phyloP scores from a whole-genome alignment of 2,888 invertebrate genomes.

The Fragum sueziense region DNA sequence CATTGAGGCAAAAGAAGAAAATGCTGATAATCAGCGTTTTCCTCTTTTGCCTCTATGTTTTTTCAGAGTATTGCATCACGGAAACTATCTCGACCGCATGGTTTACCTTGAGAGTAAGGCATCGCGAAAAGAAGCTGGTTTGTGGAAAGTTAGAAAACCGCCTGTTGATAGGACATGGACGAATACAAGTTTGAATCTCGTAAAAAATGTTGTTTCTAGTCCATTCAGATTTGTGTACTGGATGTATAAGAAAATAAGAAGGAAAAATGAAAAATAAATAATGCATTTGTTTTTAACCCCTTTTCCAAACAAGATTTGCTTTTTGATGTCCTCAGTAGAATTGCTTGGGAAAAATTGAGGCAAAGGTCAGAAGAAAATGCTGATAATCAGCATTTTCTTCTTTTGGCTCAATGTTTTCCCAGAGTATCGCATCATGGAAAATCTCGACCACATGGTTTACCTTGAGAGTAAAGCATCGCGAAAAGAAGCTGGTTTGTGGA shows the following conservation, averaged over 20 bases:
- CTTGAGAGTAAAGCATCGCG: background rate
- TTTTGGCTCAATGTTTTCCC: too few relatives aligned
- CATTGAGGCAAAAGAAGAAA: too few relatives aligned
- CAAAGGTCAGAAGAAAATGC: too few relatives aligned
- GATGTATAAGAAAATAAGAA: constrained; percentile 5
- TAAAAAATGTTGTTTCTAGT: background rate
- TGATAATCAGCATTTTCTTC: too few relatives aligned
- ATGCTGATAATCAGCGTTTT: too few relatives aligned
- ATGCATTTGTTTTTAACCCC: too few relatives aligned
- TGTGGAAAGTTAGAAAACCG: constrained; percentile 13
- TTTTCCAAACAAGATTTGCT: too few relatives aligned
- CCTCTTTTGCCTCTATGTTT: too few relatives aligned
- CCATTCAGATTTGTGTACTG: background rate
- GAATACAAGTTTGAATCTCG: background rate
- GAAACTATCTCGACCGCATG: constrained; percentile 13
- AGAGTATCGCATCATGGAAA: too few relatives aligned
- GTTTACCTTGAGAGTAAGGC: constrained; percentile 6
- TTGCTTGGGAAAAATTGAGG: too few relatives aligned
- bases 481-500: constrained; percentile 4
- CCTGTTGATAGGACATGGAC: background rate
- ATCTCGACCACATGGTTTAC: constrained; percentile 7
- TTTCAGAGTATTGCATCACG: too few relatives aligned
- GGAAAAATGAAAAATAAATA: background rate
- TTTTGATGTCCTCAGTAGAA: too few relatives aligned
- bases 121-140: background rate